Evolutionary conservation across 2,113 vertebrate species (phyloP).

Genomic region (Urocynchramus pylzowi): DNA sequence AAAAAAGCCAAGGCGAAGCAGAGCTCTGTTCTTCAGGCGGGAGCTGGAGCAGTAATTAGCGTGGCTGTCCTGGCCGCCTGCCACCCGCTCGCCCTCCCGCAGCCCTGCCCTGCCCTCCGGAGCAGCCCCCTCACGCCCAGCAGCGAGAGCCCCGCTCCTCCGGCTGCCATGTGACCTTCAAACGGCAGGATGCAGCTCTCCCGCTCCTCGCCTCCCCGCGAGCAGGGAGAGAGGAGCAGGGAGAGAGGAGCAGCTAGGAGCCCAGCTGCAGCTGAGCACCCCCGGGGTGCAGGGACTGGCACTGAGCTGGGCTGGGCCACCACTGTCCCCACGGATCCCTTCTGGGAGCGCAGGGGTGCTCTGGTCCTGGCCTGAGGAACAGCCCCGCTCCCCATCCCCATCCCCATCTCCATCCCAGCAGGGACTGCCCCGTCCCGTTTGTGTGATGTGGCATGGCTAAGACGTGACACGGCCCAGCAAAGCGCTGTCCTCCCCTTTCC

Average conservation of each 20-base stretch:
- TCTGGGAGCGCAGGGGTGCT: background rate
- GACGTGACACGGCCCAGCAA: background rate
- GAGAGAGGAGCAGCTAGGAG: background rate
- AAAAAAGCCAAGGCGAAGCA: background rate
- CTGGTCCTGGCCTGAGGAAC: background rate
- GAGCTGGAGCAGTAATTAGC: background rate
- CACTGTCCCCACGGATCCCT: accelerated
- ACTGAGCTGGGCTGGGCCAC: background rate
- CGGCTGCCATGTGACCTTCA: slow-evolving; percentile 9
- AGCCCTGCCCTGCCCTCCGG: background rate
- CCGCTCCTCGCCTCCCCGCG: accelerated
- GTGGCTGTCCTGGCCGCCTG: background rate
- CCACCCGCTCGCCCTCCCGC: background rate
- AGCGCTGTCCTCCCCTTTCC: background rate
- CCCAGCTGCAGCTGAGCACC: background rate
- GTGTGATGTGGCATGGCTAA: accelerated
- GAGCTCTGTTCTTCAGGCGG: background rate
- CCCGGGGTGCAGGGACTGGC: background rate
- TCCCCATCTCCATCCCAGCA: background rate
- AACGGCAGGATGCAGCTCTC: background rate
- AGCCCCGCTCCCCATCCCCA: background rate
- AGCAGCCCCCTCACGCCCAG: background rate
- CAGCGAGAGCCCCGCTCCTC: background rate
- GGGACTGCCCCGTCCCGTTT: accelerated
- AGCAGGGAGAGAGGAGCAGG: background rate